Base-by-base conservation (phyloP, 2,797 vertebrate genomes). In the Petrocephalus sullivani region DNA sequence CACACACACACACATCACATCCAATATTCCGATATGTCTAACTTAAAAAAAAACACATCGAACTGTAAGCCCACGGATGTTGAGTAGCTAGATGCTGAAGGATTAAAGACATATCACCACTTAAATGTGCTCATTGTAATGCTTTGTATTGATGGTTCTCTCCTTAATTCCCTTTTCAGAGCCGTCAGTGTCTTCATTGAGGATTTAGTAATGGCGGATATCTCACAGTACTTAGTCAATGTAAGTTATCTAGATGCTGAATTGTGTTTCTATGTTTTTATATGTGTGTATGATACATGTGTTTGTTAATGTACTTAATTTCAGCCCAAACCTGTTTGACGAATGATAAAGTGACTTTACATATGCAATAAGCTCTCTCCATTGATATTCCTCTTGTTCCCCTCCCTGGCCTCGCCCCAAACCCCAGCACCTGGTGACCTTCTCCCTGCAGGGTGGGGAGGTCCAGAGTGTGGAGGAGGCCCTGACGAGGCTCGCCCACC, bases 391-490 rank as follows among this genome's bases (percentile, higher is more conserved):
- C 56, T 7, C 16, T 57, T 28, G 87, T 82, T 87, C 58, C 64
- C 61, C 85, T 71, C 33, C 56, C 14, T 64, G 33, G n/a, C 7
- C 28, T 61, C 9, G 86, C 16, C 0, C 53, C 28, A 8, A 81
- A 33, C 5, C 88, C 49, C 92, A 96, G 96, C 95, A 96, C 91
- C 93, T 96, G 90, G 93, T 96, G 91, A 97, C 96, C 0, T 97
- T 97, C 92, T 95, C 96, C 1, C 93, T 97, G 56, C 95, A 96
- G 56, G 93, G 95, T 0, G 96, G 96, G 0, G 96, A 96, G 4
- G 94, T 97, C 54, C 92, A 94, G 88, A 95, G 94, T 0, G 96
- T 97, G 89, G 97, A 97, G 91, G 97, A 97, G 2, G 96, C 97
- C 10, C 93, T 94, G 41, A 87, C 93, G 0, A 95, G 94, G 37